These are phyloP conservation scores for Lycocerus yunnanus DNA, from an alignment of 2,888 invertebrate species.

Conservation along the genomic window DNA sequence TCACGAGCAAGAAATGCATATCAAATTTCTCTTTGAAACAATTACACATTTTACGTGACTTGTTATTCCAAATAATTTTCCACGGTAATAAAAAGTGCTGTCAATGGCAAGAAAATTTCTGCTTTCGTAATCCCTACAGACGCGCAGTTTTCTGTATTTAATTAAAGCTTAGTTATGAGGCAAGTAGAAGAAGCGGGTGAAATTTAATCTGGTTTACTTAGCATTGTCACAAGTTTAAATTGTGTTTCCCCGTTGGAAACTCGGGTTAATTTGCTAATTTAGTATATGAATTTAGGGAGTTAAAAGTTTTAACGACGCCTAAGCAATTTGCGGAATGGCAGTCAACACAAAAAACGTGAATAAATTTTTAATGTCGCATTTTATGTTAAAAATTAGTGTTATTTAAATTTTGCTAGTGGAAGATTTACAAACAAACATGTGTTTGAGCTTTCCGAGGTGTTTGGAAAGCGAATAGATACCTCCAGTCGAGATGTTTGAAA, in stretches of 20 bases:
- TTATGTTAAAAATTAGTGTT: not conserved
- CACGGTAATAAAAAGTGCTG: slow-evolving; percentile 2
- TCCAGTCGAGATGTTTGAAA: not conserved
- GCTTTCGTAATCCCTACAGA: slow-evolving; percentile 24
- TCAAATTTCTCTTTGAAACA: not conserved
- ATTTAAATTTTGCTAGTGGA: not conserved
- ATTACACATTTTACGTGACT: not conserved
- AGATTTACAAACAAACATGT: not conserved
- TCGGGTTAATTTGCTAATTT: slow-evolving; percentile 44
- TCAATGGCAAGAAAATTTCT: slow-evolving; percentile 23
- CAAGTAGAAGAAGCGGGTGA: slow-evolving; percentile 43
- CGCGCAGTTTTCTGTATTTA: slow-evolving; percentile 45
- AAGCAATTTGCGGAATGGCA: slow-evolving; percentile 19
- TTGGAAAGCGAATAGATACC: not conserved
- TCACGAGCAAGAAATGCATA: too few species aligned
- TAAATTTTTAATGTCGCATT: slow-evolving; percentile 6
- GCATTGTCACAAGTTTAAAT: slow-evolving; percentile 52
- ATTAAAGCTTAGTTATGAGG: slow-evolving; percentile 45
- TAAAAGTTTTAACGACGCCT: slow-evolving; percentile 22
- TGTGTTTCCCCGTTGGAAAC: slow-evolving; percentile 42
- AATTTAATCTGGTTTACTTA: slow-evolving; percentile 54
- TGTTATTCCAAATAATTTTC: not conserved
- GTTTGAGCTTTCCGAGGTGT: not conserved
- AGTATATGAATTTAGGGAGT: slow-evolving; percentile 39
- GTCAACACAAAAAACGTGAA: slow-evolving; percentile 14